Evolutionary conservation across 2,888 invertebrate genomes (phyloP).

Genomic region (Zygaena filipendulae): DNA sequence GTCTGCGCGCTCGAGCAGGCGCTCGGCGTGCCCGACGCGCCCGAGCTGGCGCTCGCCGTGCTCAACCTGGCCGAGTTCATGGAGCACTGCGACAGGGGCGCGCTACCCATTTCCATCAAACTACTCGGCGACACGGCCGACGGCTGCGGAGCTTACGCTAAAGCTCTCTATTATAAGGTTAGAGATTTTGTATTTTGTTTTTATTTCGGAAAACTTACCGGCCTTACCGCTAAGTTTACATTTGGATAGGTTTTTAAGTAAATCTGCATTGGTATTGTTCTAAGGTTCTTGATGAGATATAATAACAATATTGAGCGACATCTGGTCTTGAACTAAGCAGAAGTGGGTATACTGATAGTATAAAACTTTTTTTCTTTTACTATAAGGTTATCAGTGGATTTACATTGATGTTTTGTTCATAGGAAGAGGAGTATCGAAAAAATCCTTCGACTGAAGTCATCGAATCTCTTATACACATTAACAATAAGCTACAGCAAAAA

Average conservation of each 20-base stretch:
- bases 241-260: no score
- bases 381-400: no score
- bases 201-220: no score
- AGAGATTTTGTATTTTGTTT: slow-evolving; percentile 2
- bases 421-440: slow-evolving; percentile 90
- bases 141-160: slow-evolving; percentile 84
- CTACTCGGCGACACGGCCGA: slow-evolving; percentile 93
- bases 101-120: slow-evolving; percentile 88
- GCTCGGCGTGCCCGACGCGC: slow-evolving; percentile 88
- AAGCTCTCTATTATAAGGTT: slow-evolving; percentile 72
- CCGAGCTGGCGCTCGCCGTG: slow-evolving; percentile 94
- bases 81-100: slow-evolving; percentile 98
- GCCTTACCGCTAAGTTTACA: no score
- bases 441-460: slow-evolving; percentile 79
- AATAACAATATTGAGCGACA: no score
- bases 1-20: slow-evolving; percentile 89
- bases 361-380: no score
- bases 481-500: slow-evolving; percentile 97
- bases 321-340: no score
- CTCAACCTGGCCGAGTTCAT: slow-evolving; percentile 98
- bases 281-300: no score
- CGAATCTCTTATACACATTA: slow-evolving; percentile 94
- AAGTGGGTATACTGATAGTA: no score
- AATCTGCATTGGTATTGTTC: no score
- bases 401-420: slow-evolving; percentile 22